These are phyloP conservation scores for Centrocercus urophasianus DNA, from an alignment of 2,113 vertebrate species.

Conservation along the genomic window DNA sequence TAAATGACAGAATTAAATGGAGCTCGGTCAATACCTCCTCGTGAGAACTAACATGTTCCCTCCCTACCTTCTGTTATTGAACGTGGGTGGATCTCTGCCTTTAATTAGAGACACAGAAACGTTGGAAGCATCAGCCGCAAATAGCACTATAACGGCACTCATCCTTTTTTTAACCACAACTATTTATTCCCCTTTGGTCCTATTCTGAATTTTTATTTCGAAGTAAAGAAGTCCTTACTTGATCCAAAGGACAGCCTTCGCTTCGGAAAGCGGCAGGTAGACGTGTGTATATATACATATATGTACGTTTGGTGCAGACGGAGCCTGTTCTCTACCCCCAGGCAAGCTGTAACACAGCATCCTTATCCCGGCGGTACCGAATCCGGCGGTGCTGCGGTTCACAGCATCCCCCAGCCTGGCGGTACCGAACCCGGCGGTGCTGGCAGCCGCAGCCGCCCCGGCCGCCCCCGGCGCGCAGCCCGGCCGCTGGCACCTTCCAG, in stretches of 20 bases:
- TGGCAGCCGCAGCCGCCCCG: background rate
- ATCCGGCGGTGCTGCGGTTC: background rate
- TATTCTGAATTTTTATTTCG: background rate
- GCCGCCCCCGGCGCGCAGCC: too few relatives aligned
- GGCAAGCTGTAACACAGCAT: too few relatives aligned
- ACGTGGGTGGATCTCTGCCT: background rate
- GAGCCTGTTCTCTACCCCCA: background rate
- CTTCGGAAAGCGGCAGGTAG: background rate
- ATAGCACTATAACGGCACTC: background rate
- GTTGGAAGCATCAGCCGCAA: background rate
- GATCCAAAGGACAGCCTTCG: background rate
- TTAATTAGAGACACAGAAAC: background rate
- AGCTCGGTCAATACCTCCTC: background rate
- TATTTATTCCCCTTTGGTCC: background rate
- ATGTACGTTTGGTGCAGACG: background rate
- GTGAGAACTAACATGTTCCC: background rate
- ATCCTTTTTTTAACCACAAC: background rate
- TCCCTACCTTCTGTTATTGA: background rate
- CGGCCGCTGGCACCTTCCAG: background rate
- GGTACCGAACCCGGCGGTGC: background rate
- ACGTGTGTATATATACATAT: rapidly evolving
- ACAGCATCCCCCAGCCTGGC: too few relatives aligned
- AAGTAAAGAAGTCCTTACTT: background rate
- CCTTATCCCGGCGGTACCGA: background rate
- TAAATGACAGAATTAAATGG: background rate